Evolutionary conservation across 2,888 invertebrate species (phyloP), one percentile per base, ranked within the genome.

Genomic region (Celastrina argiolus): DNA sequence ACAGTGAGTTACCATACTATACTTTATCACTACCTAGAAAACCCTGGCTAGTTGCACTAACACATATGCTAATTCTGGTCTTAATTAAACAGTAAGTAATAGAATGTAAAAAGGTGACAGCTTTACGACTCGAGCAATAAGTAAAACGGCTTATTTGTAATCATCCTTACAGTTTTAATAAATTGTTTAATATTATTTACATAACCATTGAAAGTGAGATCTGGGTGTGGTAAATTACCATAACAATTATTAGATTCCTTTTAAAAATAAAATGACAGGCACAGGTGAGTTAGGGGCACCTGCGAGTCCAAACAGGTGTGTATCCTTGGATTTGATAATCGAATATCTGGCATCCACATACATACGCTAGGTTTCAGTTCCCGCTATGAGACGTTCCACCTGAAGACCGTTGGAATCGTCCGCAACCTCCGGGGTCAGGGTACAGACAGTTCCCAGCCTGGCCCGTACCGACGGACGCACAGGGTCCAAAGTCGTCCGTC

Each of bases 401-500:
- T 71, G 71, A 72, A 71, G 68, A 66, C 68, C 68, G 74, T 74
- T 68, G 72, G 69, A 71, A 73, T 74, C 84, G 84, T 84, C 84
- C 84, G 82, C 75, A 75, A 73, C 71, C 72, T 72, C 72, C 69
- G 78, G 76, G 81, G 79, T 81, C 81, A 78, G 65, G 66, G 68
- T 83, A 84, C 84, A 82, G 83, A 84, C 16, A 6, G 51, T 8
- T 36, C 63, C 51, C 22, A 22, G 31, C 56, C 22, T 66, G 45
- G 59, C 34, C 69, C 68, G 65, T 73, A 66, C 61, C 18, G 0
- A 1, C 14, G 14, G 58, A 8, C 14, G 0, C n/a, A 68, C 71
- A 74, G 63, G 65, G 73, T 69, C 66, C 56, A 73, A 58, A 71
- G 64, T 72, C 42, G 65, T 34, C 63, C 66, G 66, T 34, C 26